Evolutionary conservation across 2,888 invertebrate genomes (phyloP), one percentile per base, ranked within the genome.

Genomic region (Ametastegia equiseti): DNA sequence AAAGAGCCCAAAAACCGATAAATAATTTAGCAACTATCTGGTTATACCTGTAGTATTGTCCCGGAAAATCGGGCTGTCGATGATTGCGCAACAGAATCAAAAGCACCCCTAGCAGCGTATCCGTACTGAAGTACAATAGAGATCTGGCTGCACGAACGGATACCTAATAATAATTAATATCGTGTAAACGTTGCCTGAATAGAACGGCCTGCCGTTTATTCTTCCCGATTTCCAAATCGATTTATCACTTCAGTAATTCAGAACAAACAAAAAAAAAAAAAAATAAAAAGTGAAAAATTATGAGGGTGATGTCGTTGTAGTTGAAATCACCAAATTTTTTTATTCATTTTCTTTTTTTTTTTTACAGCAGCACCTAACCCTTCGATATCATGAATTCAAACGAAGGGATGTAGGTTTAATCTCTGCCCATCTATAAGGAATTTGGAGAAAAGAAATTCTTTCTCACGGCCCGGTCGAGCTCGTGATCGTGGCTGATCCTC

Each of bases 401-500:
- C 13, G 30, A 30, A 60, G 30, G 60, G 30, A 60, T 30, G 60
- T 60, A 60, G 30, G 30, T 60, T 60, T 11, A 39, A 67, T 67
- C 36, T 39, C 23, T 67, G 36, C 19, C 19, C 65, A 39, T 67
- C 65, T 36, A 67, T 67, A 67, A 67, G 39, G 65, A 67, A 67
- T 67, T 67, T 27, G 65, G 65, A 67, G 65, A 19, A 39, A 67
- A 39, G 19, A 36, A 39, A 19, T 67, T 36, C 65, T 67, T 39
- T 67, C 23, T 67, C 65, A n/a, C 54, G 23, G n/a, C n/a, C n/a
- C 33, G n/a, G 65, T 67, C 39, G 39, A 67, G 36, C 65, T 67
- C 65, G 65, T 67, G 39, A 67, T 67, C 39, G 65, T 23, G 36
- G 65, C 65, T 39, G 65, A 67, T 67, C 65, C 65, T 67, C 65